A percentile compares a stretch with the other conserved stretches of the same genome.
Conservation (phyloP, 1,140 invertebrate genomes). For the Drosophila mayri region DNA sequence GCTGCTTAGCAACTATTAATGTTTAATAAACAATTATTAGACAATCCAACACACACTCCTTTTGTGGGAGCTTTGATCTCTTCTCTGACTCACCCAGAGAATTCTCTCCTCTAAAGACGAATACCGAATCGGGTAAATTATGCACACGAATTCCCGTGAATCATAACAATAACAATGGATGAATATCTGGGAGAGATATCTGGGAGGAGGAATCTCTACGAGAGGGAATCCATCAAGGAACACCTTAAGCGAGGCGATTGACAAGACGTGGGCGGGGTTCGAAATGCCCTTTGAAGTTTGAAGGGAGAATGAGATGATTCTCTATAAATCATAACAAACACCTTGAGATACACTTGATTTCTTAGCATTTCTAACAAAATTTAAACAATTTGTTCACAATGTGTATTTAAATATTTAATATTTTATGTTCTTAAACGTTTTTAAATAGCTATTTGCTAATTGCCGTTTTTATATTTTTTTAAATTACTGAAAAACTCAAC, state of each 20-base stretch:
- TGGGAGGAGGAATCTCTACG: neutral
- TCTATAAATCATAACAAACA: constrained; percentile 31
- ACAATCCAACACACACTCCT: constrained; percentile 51
- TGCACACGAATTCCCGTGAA: constrained; percentile 71
- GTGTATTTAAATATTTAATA: neutral
- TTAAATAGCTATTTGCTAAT: no score
- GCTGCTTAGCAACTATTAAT: constrained; percentile 75
- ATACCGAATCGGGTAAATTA: constrained; percentile 51
- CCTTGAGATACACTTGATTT: neutral
- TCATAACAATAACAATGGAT: constrained; percentile 76
- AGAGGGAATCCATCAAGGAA: constrained; percentile 57
- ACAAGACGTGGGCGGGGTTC: constrained; percentile 8
- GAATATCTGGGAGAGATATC: constrained; percentile 26
- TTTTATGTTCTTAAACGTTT: no score
- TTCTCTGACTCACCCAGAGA: constrained; percentile 31
- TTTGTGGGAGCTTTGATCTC: constrained; percentile 39
- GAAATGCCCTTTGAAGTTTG: constrained; percentile 30
- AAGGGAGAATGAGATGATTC: neutral
- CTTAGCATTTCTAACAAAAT: neutral
- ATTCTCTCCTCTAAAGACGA: constrained; percentile 44
- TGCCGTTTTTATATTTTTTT: no score
- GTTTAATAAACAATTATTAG: constrained; percentile 84
- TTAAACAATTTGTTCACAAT: no score
- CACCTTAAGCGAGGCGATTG: constrained; percentile 27
- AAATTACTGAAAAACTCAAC: no score